Percentiles rank a stretch among this genome's conserved stretches.
phyloP scores from a whole-genome alignment of 2,797 vertebrate species.

The Cirrhinus mrigala region DNA sequence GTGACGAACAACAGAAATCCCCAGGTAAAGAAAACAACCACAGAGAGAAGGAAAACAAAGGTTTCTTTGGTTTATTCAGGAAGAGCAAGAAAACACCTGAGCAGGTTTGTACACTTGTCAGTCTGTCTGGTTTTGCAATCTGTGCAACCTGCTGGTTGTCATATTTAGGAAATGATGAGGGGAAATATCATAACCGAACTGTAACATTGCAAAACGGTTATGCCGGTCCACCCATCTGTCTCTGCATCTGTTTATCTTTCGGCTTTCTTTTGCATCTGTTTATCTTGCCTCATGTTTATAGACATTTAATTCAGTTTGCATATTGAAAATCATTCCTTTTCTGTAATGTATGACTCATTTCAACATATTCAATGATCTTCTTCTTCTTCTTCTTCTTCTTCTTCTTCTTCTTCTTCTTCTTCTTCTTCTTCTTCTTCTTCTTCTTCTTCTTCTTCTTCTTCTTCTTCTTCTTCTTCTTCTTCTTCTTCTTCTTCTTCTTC shows the following conservation, averaged over 20 bases:
- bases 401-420: too few species aligned
- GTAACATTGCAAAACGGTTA: not conserved
- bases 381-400: not conserved
- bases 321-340: not conserved
- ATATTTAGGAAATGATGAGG: not conserved
- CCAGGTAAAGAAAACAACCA: conserved; percentile 71
- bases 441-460: not conserved
- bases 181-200: not conserved
- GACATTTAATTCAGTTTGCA: not conserved
- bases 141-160: conserved; percentile 9
- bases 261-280: not conserved
- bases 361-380: not conserved
- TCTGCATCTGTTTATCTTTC: conserved; percentile 25
- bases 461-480: not conserved
- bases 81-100: conserved; percentile 87
- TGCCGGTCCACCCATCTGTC: conserved; percentile 9
- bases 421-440: not conserved
- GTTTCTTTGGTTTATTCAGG: conserved; percentile 91
- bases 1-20: conserved; percentile 39
- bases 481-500: not conserved
- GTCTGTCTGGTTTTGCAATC: not conserved
- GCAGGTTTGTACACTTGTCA: conserved; percentile 74
- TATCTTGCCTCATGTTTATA: not conserved
- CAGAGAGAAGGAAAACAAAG: conserved; percentile 83
- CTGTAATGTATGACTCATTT: not conserved